Conservation (phyloP, 2,797 vertebrate species). For the Lepilemur ruficaudatus region DNA sequence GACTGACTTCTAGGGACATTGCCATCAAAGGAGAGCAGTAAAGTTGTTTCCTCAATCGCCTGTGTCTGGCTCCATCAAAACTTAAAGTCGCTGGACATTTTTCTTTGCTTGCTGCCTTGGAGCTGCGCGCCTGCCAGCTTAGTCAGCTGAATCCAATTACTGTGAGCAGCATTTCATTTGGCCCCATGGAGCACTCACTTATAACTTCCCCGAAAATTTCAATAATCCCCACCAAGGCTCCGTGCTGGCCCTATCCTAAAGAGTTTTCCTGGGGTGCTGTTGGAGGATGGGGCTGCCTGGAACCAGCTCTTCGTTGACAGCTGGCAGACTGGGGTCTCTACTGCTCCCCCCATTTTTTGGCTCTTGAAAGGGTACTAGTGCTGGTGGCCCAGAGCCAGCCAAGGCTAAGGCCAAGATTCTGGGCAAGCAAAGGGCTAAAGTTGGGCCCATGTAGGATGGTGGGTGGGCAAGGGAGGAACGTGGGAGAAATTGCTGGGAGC, state of each 20-base stretch:
- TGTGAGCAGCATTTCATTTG: constrained; percentile 88
- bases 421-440: constrained; percentile 49
- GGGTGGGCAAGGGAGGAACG: not conserved
- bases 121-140: constrained; percentile 87
- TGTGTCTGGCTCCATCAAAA: constrained; percentile 80
- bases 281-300: not conserved
- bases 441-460: not conserved
- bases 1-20: constrained; percentile 2
- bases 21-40: constrained; percentile 42
- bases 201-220: constrained; percentile 88
- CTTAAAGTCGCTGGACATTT: constrained; percentile 84
- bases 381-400: constrained; percentile 7
- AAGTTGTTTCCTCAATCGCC: constrained; percentile 69
- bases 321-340: not conserved
- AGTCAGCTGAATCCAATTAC: constrained; percentile 90
- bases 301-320: constrained; percentile 48
- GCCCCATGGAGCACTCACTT: constrained; percentile 85
- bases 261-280: constrained; percentile 65
- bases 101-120: constrained; percentile 86
- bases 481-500: not conserved
- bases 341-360: not conserved
- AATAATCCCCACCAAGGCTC: constrained; percentile 81
- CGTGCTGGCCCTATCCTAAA: constrained; percentile 71
- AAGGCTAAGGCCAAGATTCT: not conserved
- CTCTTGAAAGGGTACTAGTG: not conserved